Evolutionary conservation across 2,888 invertebrate species (phyloP).

Genomic region (Eurytoma adleriae): DNA sequence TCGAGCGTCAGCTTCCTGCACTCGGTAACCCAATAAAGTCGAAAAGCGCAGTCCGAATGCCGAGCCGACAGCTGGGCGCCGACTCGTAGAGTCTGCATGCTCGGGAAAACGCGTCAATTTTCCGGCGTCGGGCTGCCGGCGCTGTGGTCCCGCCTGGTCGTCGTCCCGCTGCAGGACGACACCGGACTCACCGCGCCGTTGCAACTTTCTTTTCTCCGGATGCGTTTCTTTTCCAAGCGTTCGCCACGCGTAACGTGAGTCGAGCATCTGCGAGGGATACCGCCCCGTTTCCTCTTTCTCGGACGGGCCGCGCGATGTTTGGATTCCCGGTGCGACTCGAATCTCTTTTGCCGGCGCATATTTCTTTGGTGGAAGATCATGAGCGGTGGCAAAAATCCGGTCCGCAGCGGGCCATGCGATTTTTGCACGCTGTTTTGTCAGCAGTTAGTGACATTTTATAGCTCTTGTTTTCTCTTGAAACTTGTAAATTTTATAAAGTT

Average conservation of each 20-base stretch:
- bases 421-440: not conserved
- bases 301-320: not conserved
- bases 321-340: not conserved
- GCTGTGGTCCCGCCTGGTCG: not conserved
- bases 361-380: not conserved
- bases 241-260: slow-evolving; percentile 13
- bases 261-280: slow-evolving; percentile 17
- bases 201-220: not conserved
- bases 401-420: not conserved
- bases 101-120: no score
- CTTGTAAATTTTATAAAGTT: no score
- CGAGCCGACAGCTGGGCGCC: no score
- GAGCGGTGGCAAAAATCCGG: not conserved
- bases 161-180: not conserved
- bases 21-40: no score
- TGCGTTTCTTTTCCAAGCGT: not conserved
- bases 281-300: slow-evolving; percentile 30
- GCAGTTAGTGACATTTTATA: not conserved
- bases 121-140: no score
- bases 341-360: not conserved
- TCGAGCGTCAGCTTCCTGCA: no score
- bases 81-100: no score
- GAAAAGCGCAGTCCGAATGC: no score
- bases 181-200: not conserved
- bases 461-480: no score